A percentile compares a stretch with the other conserved stretches of the same genome.
Conservation (phyloP, 1,140 invertebrate genomes). For the Drosophila nikananu region DNA sequence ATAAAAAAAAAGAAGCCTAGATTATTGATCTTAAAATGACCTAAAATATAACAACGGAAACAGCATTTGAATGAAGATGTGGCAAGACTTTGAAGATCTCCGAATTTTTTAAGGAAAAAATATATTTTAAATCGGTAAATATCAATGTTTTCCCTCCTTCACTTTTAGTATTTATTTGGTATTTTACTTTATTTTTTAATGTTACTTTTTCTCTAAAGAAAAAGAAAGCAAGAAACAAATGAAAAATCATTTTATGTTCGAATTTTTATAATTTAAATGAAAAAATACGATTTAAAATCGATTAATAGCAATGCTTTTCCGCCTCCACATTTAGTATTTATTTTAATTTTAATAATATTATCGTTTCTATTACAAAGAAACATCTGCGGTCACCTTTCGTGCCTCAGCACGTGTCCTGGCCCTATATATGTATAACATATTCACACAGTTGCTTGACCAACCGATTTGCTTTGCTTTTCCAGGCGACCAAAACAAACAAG, state of each 20-base stretch:
- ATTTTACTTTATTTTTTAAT: not conserved
- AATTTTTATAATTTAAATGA: not conserved
- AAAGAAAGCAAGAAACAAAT: not conserved
- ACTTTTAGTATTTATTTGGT: not conserved
- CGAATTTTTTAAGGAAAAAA: not conserved
- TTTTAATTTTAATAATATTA: not conserved
- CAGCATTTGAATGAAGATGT: no score
- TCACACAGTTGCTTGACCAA: conserved; percentile 57
- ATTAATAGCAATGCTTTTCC: not conserved
- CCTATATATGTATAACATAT: conserved; percentile 5
- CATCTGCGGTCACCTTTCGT: conserved; percentile 22
- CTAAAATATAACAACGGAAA: no score
- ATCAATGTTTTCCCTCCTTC: not conserved
- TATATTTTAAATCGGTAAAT: not conserved
- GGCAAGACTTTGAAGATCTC: no score
- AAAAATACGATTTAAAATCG: not conserved
- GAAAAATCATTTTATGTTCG: not conserved
- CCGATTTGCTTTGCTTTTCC: conserved; percentile 71
- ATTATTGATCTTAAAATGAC: no score
- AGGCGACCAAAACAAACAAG: conserved; percentile 47
- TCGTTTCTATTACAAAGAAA: not conserved
- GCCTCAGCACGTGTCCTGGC: conserved; percentile 21
- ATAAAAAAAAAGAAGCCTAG: not conserved
- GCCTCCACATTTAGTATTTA: not conserved
- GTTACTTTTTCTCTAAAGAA: not conserved